Base-by-base conservation (phyloP, 2,888 invertebrate species). In the Melanostoma scalare region DNA sequence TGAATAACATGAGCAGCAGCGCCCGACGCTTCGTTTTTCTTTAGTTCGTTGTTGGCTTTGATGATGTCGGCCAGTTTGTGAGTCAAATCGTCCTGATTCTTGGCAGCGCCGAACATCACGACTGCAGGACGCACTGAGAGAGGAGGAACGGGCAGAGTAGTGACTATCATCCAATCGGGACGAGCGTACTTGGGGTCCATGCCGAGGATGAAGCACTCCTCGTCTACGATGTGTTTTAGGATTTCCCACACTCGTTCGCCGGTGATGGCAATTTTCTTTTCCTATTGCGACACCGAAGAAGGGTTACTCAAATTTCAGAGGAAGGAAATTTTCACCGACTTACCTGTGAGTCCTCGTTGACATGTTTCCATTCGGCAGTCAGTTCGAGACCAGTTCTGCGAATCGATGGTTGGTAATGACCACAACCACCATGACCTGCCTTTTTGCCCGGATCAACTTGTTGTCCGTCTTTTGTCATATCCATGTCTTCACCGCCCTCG, bases 121-220 rank as follows among this genome's bases (percentile, higher is more conserved):
- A 99, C 99, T 67, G 99, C 99, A 0, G 99, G 99, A 85, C 99
- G 94, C 0, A 99, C 99, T 1, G 97, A 95, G 33, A 99, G 92
- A 3, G 99, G 99, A 0, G 99, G 99, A 0, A 99, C 99, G 0
- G 99, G 99, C 78, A 99, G 91, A 8, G 98, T 98, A 2, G 99
- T 99, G 4, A 98, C 94, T 86, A 99, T 96, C 99, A 99, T 99
- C 99, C 99, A 99, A 92, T 99, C 99, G 4, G 99, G 99, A 61
- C 99, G 94, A 0, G 99, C 97, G 91, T 95, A 98, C 91, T 97
- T 97, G 0, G 99, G 98, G 91, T 99, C 99, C 98, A 99, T 98
- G 52, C 95, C 96, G 87, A 99, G 92, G 86, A 98, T 96, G 85
- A 96, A 95, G 86, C 98, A 98, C 90, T 99, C 99, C 90, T 99